Conservation (phyloP, 2,113 vertebrate species). For the Echinops telfairi region DNA sequence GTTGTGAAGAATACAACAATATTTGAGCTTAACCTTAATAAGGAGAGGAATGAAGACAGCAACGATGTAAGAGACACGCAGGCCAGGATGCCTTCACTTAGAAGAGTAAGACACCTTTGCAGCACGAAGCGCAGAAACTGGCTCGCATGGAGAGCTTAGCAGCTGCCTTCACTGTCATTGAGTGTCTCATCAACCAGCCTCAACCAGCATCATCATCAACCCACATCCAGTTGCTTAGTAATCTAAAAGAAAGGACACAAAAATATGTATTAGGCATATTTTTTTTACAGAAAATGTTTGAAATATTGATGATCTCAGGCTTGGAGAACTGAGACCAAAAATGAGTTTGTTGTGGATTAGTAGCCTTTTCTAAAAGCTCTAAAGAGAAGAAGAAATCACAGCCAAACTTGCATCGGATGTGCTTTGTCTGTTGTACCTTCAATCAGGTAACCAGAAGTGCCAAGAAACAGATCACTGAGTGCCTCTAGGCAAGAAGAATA, state of each 20-base stretch:
- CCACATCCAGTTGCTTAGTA: neutral
- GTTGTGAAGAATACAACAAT: constrained; percentile 14
- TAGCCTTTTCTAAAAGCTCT: constrained; percentile 58
- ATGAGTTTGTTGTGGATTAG: constrained; percentile 67
- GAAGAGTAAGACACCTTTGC: too few relatives aligned
- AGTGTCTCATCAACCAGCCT: too few relatives aligned
- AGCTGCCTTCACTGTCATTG: neutral
- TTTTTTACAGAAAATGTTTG: constrained; percentile 8
- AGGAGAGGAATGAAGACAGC: neutral
- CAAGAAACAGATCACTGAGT: constrained; percentile 75
- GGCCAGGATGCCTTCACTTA: too few relatives aligned
- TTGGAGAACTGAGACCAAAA: neutral
- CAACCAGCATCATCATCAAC: too few relatives aligned
- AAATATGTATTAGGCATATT: neutral
- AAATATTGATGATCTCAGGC: neutral
- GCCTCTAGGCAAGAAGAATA: constrained; percentile 69
- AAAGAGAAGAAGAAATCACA: neutral
- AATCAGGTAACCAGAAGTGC: constrained; percentile 57
- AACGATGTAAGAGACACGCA: neutral
- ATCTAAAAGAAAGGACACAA: neutral
- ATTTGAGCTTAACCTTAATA: neutral
- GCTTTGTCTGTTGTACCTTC: too few relatives aligned
- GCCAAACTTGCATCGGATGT: constrained; percentile 60
- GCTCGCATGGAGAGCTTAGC: neutral
- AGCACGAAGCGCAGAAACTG: neutral